phyloP scores from a whole-genome alignment of 2,797 vertebrate genomes.

The Ceryle rudis region DNA sequence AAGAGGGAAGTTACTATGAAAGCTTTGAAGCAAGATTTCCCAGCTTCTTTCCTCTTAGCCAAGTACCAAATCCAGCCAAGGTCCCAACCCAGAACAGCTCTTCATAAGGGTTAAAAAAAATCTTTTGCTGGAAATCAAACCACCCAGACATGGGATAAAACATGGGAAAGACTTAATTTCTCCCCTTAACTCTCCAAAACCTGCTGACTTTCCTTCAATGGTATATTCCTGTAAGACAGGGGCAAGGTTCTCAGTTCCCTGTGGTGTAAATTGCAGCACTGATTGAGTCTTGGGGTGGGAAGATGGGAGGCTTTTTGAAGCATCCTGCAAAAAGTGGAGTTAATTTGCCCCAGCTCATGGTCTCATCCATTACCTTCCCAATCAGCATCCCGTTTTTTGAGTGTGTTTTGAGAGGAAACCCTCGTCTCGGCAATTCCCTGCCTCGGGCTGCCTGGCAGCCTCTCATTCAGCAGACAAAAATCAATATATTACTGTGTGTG shows the following conservation, averaged over 20 bases:
- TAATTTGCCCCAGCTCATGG: not conserved
- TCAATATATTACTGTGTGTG: not conserved
- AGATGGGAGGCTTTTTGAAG: not conserved
- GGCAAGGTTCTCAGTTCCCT: not conserved
- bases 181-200: not conserved
- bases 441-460: not conserved
- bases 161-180: not conserved
- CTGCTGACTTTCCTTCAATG: not conserved
- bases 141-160: not conserved
- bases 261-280: rapidly evolving
- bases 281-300: not conserved
- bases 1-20: not conserved
- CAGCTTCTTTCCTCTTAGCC: not conserved
- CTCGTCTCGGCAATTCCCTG: not conserved
- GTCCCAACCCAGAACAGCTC: not conserved
- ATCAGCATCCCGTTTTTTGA: not conserved
- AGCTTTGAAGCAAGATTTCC: not conserved
- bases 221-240: not conserved
- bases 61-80: not conserved
- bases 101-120: not conserved
- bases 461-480: not conserved
- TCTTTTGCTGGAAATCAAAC: not conserved
- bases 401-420: not conserved
- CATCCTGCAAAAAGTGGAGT: not conserved
- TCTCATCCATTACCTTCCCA: not conserved